These are phyloP conservation scores for Drepanosiphum platanoidis DNA, from an alignment of 2,888 invertebrate species.

Conservation along the genomic window DNA sequence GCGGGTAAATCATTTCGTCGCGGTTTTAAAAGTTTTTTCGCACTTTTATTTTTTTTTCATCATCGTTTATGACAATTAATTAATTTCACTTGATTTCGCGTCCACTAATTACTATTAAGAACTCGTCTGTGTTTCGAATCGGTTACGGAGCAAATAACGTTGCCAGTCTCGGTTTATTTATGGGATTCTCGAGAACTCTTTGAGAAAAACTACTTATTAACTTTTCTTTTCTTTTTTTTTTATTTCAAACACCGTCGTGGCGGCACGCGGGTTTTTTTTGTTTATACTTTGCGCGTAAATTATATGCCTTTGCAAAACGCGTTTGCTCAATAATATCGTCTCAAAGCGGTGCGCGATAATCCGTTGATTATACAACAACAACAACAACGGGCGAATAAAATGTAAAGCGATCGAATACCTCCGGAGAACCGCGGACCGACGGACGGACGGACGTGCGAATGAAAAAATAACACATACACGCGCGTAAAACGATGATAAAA, in stretches of 20 bases:
- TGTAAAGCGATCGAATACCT: not conserved
- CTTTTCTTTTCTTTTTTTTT: constrained; percentile 12
- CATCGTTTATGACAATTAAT: constrained; percentile 3
- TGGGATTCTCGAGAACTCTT: constrained; percentile 10
- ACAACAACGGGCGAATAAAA: constrained; percentile 7
- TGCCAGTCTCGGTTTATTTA: constrained; percentile 23
- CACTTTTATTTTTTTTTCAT: not conserved
- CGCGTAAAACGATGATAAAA: not conserved
- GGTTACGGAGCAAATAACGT: constrained; percentile 1
- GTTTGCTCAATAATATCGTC: not conserved
- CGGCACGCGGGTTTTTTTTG: not conserved
- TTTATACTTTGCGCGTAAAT: constrained; percentile 19
- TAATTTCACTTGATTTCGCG: constrained; percentile 19
- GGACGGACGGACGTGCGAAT: not conserved
- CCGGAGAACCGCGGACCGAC: not conserved
- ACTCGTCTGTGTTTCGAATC: constrained; percentile 9
- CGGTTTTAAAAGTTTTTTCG: not conserved
- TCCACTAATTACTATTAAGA: constrained; percentile 29
- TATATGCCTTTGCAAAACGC: not conserved
- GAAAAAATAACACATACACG: not conserved
- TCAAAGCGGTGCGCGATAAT: constrained; percentile 5
- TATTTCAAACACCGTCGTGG: not conserved
- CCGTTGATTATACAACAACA: constrained; percentile 14
- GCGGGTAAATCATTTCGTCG: not conserved
- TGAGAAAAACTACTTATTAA: constrained; percentile 37